Conservation (phyloP, 2,113 vertebrate genomes). For the Micronycteris hirsuta region DNA sequence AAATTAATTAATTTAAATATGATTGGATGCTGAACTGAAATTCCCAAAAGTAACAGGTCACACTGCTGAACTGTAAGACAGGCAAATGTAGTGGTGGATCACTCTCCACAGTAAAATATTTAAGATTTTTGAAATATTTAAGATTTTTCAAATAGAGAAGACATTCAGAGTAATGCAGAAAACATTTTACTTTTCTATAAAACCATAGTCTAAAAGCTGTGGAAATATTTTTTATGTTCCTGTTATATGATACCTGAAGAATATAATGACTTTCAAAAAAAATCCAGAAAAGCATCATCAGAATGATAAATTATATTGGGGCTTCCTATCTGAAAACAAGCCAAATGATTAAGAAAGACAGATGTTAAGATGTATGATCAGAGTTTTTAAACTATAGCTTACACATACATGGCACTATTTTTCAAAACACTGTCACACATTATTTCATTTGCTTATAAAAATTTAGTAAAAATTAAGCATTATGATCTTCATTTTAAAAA, state of each 20-base stretch:
- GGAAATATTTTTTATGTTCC: neutral
- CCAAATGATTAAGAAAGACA: neutral
- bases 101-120: neutral
- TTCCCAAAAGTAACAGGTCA: neutral
- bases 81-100: neutral
- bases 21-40: neutral
- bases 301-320: neutral
- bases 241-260: neutral
- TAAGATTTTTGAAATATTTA: neutral
- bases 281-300: neutral
- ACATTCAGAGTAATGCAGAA: neutral
- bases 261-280: neutral
- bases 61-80: neutral
- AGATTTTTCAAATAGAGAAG: conserved; percentile 7
- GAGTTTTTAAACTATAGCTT: neutral
- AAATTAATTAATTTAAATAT: neutral
- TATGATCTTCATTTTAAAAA: neutral
- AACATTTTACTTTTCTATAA: neutral
- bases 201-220: neutral
- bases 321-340: neutral
- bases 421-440: neutral
- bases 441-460: conserved; percentile 29
- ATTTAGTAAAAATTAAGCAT: neutral
- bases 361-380: neutral
- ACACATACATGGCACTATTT: neutral